Base-by-base conservation (phyloP, 2,113 vertebrate genomes). In the Lepidiolamprologus cunningtoni region DNA sequence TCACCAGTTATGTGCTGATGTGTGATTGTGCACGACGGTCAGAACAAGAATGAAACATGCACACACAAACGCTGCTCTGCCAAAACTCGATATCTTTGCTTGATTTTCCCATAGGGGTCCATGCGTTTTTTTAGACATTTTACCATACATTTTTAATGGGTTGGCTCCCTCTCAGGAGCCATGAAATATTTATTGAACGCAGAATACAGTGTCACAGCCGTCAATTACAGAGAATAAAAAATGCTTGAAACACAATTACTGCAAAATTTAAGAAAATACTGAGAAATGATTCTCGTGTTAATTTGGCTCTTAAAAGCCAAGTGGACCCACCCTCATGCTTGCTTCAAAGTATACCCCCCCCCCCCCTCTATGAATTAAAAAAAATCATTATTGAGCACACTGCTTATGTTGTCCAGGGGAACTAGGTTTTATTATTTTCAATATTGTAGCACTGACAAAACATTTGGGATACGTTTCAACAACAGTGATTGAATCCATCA, bases 171-270 rank as follows among this genome's bases (percentile, higher is more conserved):
- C 92, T 93, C 91, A 17, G 81, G 89, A 91, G 91, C 90, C 89
- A 90, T 94, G 83, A 90, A 95, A 93, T 92, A 95, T 95, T 89
- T 91, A 93, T 85, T 3, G 53, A 79, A 89, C 13, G 57, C 68
- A 54, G 84, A 89, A 87, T 85, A 92, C 97, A 96, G 95, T 97
- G 97, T 97, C 86, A 97, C 94, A 85, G 97, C 97, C 1, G 96
- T 97, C 93, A 90, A 93, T 91, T 93, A 91, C 84, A 11, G 83
- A 23, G 3, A 55, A 88, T 80, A 26, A 33, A 89, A 89, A 81
- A 90, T 7, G 66, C 81, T 87, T 55, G 82, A 92, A 79, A 86
- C 81, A 71, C 91, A 91, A 94, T 92, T 83, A 87, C 73, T 47
- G 82, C 53, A 47, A 58, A 87, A 81, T 55, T n/a, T 47, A 52